Evolutionary conservation across 2,888 invertebrate genomes (phyloP), one percentile per base, ranked within the genome.

Genomic region (Andrena camellia): DNA sequence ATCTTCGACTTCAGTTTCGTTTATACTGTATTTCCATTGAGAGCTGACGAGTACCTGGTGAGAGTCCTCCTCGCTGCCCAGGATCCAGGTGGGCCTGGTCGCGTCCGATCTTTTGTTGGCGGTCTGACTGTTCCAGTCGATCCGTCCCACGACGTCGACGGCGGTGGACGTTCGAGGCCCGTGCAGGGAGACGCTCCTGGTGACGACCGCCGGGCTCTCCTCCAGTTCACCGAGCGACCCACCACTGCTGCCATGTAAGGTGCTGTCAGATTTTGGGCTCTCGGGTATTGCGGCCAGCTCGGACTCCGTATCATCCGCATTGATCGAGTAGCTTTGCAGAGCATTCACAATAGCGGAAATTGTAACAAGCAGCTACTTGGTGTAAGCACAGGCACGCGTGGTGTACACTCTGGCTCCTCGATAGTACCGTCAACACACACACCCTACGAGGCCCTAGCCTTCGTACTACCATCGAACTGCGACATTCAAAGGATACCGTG

Each of bases 241-340:
- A 76, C 92, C 92, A 74, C 92, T 93, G 90, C 97, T 97, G 78
- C 97, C 97, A 90, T 97, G 97, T 23, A 97, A 95, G 1, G 97
- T 97, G 90, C 97, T 97, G 92, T 97, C 97, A 20, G 97, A 98
- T 92, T 97, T 96, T 94, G 98, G 97, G 93, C 97, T 98, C 95
- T 98, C 98, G 17, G 98, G 98, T 92, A 98, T 98, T 76, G 97
- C 98, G 79, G 97, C 97, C 89, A 98, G 94, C 94, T 98, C 98
- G 72, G 97, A 97, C 94, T 98, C 98, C 2, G 97, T 97, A 86
- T 98, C 98, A 93, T 98, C 98, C 83, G 96, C 97, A 93, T 97
- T 97, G 83, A 97, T 92, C 78, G 92, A 92, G 88, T 92, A 91
- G 89, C 93, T 93, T 91, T 86, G 88, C 89, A 90, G 81, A 89